These are phyloP conservation scores for Tokudaia tokunoshimensis DNA, from an alignment of 2,797 vertebrate species.

Conservation along the genomic window DNA sequence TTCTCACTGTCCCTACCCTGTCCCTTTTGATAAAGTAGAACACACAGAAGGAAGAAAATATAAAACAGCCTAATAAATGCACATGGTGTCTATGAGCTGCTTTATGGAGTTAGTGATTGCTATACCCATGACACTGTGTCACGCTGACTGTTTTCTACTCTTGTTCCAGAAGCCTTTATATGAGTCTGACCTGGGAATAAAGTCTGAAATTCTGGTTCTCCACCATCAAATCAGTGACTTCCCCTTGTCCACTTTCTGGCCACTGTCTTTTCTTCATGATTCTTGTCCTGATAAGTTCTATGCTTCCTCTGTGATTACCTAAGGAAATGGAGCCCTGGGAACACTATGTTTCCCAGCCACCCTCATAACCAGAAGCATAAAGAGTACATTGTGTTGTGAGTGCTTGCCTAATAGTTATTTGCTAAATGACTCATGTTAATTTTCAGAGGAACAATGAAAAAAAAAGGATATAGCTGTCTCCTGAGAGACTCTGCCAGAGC, in stretches of 20 bases:
- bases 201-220: not conserved
- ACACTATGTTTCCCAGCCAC: not conserved
- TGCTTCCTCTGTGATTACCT: not conserved
- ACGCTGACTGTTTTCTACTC: rapidly evolving
- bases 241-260: not conserved
- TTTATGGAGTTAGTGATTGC: not conserved
- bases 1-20: not conserved
- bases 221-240: not conserved
- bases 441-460: not conserved
- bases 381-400: no score
- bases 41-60: not conserved
- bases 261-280: not conserved
- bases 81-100: not conserved
- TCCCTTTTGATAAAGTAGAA: not conserved
- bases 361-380: rapidly evolving
- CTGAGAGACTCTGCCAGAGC: no score
- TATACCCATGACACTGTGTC: no score
- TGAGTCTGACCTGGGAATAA: not conserved
- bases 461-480: no score
- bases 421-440: not conserved
- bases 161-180: not conserved
- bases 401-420: not conserved
- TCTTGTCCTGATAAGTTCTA: not conserved
- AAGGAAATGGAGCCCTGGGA: not conserved
- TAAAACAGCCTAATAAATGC: not conserved